Evolutionary conservation across 2,113 vertebrate species (phyloP).

Genomic region (Coptodon rendalli): DNA sequence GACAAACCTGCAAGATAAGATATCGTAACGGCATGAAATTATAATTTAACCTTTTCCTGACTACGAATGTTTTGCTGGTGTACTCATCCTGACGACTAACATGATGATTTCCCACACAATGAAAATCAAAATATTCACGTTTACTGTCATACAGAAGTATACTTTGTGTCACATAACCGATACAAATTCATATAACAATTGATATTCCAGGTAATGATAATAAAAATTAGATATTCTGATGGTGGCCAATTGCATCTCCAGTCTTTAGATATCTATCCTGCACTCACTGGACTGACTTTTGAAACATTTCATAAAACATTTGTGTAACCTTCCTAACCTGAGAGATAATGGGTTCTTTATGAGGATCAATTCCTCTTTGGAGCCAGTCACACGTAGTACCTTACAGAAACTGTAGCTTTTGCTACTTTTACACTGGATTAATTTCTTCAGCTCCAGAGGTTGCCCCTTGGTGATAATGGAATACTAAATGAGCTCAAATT

Average conservation of each 20-base stretch:
- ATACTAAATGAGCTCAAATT: not conserved
- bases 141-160: not conserved
- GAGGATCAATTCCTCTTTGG: not conserved
- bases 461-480: not conserved
- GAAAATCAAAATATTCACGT: not conserved
- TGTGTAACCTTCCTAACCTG: not conserved
- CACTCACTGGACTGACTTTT: not conserved
- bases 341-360: not conserved
- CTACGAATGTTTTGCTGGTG: not conserved
- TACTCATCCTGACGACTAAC: not conserved
- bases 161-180: not conserved
- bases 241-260: not conserved
- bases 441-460: not conserved
- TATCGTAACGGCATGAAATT: conserved; percentile 20
- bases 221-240: not conserved
- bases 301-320: not conserved
- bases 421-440: not conserved
- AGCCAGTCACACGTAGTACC: fast-evolving
- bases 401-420: not conserved
- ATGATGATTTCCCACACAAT: not conserved
- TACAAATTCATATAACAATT: not conserved
- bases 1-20: conserved; percentile 37
- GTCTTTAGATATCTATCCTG: not conserved
- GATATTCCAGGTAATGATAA: not conserved
- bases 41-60: conserved; percentile 12